A percentile compares a stretch with the other conserved stretches of the same genome.
Conservation (phyloP, 2,888 invertebrate species). For the Cosmorhoe ocellata region DNA sequence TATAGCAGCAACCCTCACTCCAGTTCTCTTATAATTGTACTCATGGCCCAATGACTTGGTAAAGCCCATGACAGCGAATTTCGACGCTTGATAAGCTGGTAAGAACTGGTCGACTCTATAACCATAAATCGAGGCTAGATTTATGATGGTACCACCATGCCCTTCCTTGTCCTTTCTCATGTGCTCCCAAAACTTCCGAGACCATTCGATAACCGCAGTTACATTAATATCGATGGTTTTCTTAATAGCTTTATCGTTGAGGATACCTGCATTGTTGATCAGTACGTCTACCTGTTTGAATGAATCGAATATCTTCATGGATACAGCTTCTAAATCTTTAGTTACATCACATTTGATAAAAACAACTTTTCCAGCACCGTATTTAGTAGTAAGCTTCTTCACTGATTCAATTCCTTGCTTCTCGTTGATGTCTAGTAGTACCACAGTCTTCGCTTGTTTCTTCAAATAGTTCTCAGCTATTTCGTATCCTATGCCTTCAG, state of each 20-base stretch:
- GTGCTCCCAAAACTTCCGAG: slow-evolving; percentile 74
- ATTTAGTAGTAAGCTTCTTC: slow-evolving; percentile 57
- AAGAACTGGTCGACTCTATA: slow-evolving; percentile 64
- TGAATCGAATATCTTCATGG: slow-evolving; percentile 40
- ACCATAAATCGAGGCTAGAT: slow-evolving; percentile 82
- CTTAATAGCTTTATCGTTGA: slow-evolving; percentile 36
- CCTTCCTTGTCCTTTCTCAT: slow-evolving; percentile 79
- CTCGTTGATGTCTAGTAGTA: slow-evolving; percentile 44
- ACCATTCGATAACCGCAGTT: slow-evolving; percentile 49
- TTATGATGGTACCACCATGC: slow-evolving; percentile 83
- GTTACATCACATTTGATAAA: slow-evolving; percentile 76
- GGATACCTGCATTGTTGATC: slow-evolving; percentile 65
- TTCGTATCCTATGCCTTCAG: slow-evolving; percentile 74
- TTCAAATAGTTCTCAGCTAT: slow-evolving; percentile 66
- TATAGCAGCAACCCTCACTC: slow-evolving; percentile 69
- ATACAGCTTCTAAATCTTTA: slow-evolving; percentile 61
- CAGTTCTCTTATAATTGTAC: slow-evolving; percentile 61
- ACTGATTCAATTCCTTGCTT: slow-evolving; percentile 52
- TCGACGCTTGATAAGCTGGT: slow-evolving; percentile 57
- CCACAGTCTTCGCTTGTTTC: slow-evolving; percentile 49
- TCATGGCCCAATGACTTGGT: slow-evolving; percentile 63
- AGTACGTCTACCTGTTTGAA: slow-evolving; percentile 61
- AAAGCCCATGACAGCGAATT: slow-evolving; percentile 72
- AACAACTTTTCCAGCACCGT: slow-evolving; percentile 62
- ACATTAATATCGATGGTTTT: slow-evolving; percentile 53